phyloP scores from a whole-genome alignment of 1,140 invertebrate species.

The Protaetia brevitarsis region DNA sequence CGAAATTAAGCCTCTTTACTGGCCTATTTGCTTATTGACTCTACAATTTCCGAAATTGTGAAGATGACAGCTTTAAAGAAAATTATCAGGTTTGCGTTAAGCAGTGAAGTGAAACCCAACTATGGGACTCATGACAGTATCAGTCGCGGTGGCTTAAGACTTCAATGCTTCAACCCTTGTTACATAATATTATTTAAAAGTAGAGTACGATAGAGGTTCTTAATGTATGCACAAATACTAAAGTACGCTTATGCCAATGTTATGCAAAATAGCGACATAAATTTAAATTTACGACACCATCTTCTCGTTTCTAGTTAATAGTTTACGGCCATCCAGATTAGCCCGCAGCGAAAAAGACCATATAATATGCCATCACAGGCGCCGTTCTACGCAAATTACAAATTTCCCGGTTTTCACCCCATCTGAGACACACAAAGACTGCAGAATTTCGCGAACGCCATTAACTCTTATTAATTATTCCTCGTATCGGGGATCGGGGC shows the following conservation, averaged over 20 bases:
- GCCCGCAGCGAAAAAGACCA: not conserved
- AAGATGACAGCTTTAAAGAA: too few species aligned
- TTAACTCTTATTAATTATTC: slow-evolving; percentile 19
- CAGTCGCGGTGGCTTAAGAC: too few species aligned
- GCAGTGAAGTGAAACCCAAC: too few species aligned
- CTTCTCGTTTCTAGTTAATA: slow-evolving; percentile 3
- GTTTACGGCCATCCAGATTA: slow-evolving; percentile 3
- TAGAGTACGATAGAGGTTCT: too few species aligned
- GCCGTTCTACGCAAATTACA: slow-evolving; percentile 12
- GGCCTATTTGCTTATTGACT: too few species aligned
- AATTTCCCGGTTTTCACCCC: slow-evolving; percentile 9
- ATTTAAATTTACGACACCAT: slow-evolving; percentile 12
- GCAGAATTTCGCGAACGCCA: slow-evolving; percentile 9
- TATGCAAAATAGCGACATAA: not conserved
- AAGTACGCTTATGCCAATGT: not conserved
- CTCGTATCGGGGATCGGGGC: not conserved
- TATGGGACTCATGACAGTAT: too few species aligned
- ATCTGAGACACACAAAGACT: slow-evolving; percentile 12
- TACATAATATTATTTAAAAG: too few species aligned
- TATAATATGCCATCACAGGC: slow-evolving; percentile 6
- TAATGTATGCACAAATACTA: too few species aligned
- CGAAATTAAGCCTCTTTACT: too few species aligned
- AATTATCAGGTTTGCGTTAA: too few species aligned
- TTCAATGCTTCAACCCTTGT: too few species aligned
- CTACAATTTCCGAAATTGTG: too few species aligned